Evolutionary conservation across 2,113 vertebrate genomes (phyloP).

Genomic region (Campylomormyrus numenius): DNA sequence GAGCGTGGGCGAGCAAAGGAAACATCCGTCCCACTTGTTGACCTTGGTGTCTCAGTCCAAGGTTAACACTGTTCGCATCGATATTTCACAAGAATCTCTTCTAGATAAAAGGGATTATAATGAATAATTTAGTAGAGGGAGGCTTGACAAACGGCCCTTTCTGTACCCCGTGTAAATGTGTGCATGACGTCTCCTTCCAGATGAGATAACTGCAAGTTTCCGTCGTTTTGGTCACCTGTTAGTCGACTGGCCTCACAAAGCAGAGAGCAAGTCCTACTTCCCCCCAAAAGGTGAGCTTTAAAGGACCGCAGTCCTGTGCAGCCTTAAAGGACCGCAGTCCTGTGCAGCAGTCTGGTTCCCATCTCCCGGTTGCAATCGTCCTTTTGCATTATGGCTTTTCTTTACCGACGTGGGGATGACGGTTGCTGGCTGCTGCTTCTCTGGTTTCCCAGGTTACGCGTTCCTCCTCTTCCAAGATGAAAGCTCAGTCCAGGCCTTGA

Average conservation of each 20-base stretch:
- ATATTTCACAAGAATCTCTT: not conserved
- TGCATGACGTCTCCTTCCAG: constrained; percentile 46
- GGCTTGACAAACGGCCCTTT: not conserved
- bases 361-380: not conserved
- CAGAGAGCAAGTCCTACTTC: constrained; percentile 98
- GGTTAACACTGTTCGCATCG: not conserved
- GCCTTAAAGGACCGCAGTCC: too few relatives aligned
- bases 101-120: not conserved
- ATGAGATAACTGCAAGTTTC: constrained; percentile 98
- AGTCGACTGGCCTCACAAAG: constrained; percentile 99
- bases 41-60: not conserved
- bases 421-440: not conserved
- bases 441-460: constrained; percentile 75
- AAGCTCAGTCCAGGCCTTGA: constrained; percentile 96
- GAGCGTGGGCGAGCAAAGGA: not conserved
- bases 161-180: not conserved
- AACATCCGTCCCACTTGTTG: not conserved
- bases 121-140: not conserved
- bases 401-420: not conserved
- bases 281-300: constrained; percentile 85
- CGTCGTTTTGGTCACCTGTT: constrained; percentile 96
- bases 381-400: not conserved
- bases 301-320: too few relatives aligned
- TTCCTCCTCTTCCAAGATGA: constrained; percentile 99
- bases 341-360: not conserved